A percentile compares a stretch with the other conserved stretches of the same genome.
Conservation (phyloP, 2,888 invertebrate genomes). For the Dioctria rufipes region DNA sequence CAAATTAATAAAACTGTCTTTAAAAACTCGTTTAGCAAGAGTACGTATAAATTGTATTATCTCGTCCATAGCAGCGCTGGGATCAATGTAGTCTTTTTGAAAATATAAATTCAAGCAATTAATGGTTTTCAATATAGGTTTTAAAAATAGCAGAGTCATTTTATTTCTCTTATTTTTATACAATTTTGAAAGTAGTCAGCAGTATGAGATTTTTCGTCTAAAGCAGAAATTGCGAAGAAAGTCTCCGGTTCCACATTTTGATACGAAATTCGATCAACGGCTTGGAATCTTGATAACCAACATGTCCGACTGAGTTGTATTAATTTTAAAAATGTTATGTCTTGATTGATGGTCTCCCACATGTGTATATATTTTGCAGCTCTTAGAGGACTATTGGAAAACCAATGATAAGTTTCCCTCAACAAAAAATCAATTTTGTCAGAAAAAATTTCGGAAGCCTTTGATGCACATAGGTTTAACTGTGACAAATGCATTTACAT, state of each 20-base stretch:
- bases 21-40: too few relatives aligned
- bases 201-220: background rate
- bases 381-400: background rate
- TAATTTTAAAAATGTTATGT: background rate
- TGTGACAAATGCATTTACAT: background rate
- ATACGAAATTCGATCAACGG: too few relatives aligned
- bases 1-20: too few relatives aligned
- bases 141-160: too few relatives aligned
- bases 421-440: conserved; percentile 10
- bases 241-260: too few relatives aligned
- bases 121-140: too few relatives aligned
- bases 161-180: too few relatives aligned
- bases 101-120: too few relatives aligned
- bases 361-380: background rate
- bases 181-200: too few relatives aligned
- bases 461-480: background rate
- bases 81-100: background rate
- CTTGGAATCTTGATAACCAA: too few relatives aligned
- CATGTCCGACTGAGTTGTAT: background rate
- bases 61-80: background rate
- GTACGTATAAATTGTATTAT: too few relatives aligned
- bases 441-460: background rate
- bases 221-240: background rate
- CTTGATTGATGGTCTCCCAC: background rate
- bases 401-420: conserved; percentile 28